Percentiles rank a stretch among this genome's conserved stretches.
phyloP scores from a whole-genome alignment of 2,113 vertebrate genomes.

The Ovis canadensis region DNA sequence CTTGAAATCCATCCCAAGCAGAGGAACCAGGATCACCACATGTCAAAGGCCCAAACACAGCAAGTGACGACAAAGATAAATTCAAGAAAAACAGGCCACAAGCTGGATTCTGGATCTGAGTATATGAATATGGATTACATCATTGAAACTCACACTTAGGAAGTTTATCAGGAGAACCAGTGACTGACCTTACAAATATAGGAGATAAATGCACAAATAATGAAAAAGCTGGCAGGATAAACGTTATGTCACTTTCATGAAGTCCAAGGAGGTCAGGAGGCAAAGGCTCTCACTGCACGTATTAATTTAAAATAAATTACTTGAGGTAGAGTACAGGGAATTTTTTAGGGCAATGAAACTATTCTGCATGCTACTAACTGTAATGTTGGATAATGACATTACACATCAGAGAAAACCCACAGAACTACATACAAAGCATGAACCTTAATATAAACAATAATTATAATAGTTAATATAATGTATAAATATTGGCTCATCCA shows the following conservation, averaged over 20 bases:
- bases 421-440: not conserved
- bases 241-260: not conserved
- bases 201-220: not conserved
- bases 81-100: not conserved
- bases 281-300: not conserved
- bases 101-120: not conserved
- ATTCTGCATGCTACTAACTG: not conserved
- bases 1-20: not conserved
- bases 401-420: not conserved
- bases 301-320: not conserved
- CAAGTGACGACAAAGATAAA: not conserved
- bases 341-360: not conserved
- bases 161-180: not conserved
- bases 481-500: not conserved
- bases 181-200: not conserved
- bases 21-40: not conserved
- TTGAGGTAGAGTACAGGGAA: not conserved
- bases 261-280: not conserved
- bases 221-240: not conserved
- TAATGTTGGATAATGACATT: not conserved
- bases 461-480: not conserved
- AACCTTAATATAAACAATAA: not conserved
- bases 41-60: not conserved
- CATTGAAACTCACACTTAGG: not conserved
- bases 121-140: not conserved